A percentile compares a stretch with the other conserved stretches of the same genome.
Conservation (phyloP, 2,888 invertebrate species). For the Ctena decussata region DNA sequence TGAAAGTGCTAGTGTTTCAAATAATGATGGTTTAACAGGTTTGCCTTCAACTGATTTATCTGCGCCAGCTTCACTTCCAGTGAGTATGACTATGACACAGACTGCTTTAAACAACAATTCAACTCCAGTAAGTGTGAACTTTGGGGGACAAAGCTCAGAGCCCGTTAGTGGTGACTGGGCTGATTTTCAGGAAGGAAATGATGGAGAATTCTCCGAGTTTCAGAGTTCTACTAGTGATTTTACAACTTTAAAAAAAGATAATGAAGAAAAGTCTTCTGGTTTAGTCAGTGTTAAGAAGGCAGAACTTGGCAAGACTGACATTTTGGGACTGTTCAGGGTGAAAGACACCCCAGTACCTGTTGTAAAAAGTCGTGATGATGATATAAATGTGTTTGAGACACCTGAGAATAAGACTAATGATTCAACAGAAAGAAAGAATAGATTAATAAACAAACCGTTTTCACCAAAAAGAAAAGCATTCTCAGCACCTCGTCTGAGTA, state of each 20-base stretch:
- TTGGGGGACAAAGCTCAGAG: not conserved
- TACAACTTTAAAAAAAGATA: not conserved
- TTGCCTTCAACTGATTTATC: not conserved
- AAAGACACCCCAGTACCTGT: slow-evolving; percentile 63
- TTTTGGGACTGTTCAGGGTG: slow-evolving; percentile 79
- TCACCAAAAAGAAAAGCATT: not conserved
- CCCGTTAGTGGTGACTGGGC: slow-evolving; percentile 68
- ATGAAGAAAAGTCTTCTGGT: slow-evolving; percentile 10
- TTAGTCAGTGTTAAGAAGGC: slow-evolving; percentile 71
- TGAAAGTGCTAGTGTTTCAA: not conserved
- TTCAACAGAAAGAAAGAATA: not conserved
- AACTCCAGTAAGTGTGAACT: too few species aligned
- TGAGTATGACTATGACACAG: not conserved
- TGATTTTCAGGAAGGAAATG: not conserved
- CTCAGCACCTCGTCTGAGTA: slow-evolving; percentile 42
- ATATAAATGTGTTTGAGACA: not conserved
- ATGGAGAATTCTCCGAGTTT: slow-evolving; percentile 36
- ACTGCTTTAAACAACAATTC: not conserved
- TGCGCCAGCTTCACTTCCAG: not conserved
- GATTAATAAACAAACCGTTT: not conserved
- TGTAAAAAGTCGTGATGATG: slow-evolving; percentile 55
- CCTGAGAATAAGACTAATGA: slow-evolving; percentile 17
- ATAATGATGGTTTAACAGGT: not conserved
- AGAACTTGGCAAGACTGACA: slow-evolving; percentile 73
- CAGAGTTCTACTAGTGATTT: slow-evolving; percentile 16